Evolutionary conservation across 1,140 invertebrate species (phyloP).

Genomic region (Drosophila parvula): DNA sequence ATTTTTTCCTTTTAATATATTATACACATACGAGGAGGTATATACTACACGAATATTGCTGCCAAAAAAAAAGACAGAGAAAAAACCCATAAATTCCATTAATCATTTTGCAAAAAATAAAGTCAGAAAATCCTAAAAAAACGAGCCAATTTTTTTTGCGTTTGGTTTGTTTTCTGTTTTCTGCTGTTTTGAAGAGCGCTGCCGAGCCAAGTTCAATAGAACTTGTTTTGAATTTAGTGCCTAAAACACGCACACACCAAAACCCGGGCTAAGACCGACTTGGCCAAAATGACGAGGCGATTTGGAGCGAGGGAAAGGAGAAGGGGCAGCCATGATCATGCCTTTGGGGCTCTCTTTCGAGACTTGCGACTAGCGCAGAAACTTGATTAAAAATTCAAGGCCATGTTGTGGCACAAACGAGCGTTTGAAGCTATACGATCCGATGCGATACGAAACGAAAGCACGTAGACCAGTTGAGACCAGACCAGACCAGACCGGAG

Average conservation of each 20-base stretch:
- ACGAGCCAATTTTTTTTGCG: conserved; percentile 35
- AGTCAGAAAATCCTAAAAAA: conserved; percentile 42
- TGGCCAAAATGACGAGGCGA: conserved; percentile 53
- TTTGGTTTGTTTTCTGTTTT: conserved; percentile 24
- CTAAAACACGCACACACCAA: conserved; percentile 54
- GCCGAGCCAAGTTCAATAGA: conserved; percentile 73
- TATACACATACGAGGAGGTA: conserved; percentile 22
- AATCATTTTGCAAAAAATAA: conserved; percentile 66
- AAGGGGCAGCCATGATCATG: conserved; percentile 41
- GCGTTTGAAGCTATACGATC: conserved; percentile 59
- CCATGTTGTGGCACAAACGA: conserved; percentile 73
- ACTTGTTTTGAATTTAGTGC: conserved; percentile 72
- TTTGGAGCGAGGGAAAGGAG: background rate
- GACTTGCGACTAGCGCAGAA: conserved; percentile 58
- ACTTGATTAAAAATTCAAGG: conserved; percentile 83
- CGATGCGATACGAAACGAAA: conserved; percentile 30
- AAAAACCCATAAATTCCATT: conserved; percentile 57
- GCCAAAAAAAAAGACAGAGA: conserved; percentile 17
- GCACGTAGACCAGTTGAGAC: conserved; percentile 33
- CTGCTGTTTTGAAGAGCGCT: conserved; percentile 36
- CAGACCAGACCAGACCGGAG: conserved; percentile 10
- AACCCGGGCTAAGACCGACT: conserved; percentile 31
- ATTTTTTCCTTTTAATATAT: conserved; percentile 52
- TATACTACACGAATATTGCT: conserved; percentile 26
- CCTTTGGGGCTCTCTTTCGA: conserved; percentile 55